These are phyloP conservation scores for Mesoligia furuncula DNA, from an alignment of 2,888 invertebrate species.

Conservation along the genomic window DNA sequence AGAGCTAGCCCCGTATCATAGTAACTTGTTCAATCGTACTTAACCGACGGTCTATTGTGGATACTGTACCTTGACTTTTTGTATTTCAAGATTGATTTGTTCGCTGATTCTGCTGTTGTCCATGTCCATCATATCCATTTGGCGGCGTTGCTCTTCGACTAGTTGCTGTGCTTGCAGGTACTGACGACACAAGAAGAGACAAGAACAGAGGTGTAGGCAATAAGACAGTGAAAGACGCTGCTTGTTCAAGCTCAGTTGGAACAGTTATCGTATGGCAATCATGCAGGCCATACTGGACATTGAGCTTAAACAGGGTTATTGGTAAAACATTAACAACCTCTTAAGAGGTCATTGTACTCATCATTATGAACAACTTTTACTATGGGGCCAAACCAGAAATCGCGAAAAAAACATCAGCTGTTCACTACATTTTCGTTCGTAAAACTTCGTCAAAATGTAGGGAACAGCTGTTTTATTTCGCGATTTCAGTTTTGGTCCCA, in stretches of 20 bases:
- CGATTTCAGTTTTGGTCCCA: no score
- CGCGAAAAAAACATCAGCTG: no score
- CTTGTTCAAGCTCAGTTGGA: not conserved
- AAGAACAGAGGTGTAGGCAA: not conserved
- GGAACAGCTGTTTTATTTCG: no score
- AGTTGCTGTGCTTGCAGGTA: constrained; percentile 92
- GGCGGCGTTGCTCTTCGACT: constrained; percentile 93
- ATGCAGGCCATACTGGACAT: not conserved
- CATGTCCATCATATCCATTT: constrained; percentile 93
- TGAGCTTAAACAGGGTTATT: no score
- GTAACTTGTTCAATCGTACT: not conserved
- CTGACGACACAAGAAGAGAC: no score
- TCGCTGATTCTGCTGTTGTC: constrained; percentile 93
- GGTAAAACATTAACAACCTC: no score
- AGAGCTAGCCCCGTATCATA: not conserved
- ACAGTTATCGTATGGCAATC: not conserved
- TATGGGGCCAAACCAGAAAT: no score
- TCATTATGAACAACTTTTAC: no score
- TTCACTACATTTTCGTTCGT: no score
- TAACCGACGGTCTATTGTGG: not conserved
- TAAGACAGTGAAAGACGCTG: not conserved
- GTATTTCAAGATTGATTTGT: constrained; percentile 93
- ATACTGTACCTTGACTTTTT: constrained; percentile 90
- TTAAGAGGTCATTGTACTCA: no score
- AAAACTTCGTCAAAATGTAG: no score